Evolutionary conservation across 2,888 invertebrate genomes (phyloP), one percentile per base, ranked within the genome.

Genomic region (Ceramica pisi): DNA sequence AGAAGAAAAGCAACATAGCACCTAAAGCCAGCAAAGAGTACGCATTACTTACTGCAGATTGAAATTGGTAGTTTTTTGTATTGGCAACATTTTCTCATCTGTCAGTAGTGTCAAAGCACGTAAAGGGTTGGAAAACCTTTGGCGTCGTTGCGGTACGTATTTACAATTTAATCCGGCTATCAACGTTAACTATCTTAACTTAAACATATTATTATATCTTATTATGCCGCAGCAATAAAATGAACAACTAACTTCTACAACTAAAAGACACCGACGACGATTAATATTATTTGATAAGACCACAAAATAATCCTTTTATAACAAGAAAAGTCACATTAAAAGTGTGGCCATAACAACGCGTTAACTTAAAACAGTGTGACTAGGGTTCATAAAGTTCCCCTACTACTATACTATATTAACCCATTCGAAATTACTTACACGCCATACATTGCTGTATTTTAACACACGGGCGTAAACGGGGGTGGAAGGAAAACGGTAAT

Each of bases 281-380:
- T 74, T 80, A 82, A 80, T 75, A 67, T 57, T 67, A 80, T 80
- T 80, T 80, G 80, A 82, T 80, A 82, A 81, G 60, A 56, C 50
- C 53, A 60, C 70, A 69, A 63, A 57, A 71, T 80, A 80, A 83
- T 74, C 73, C 77, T 64, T 76, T 70, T 74, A 82, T 80, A 76
- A 82, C 80, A 53, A 80, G 83, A 83, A 85, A 83, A 76, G 60
- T 70, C 67, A 70, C 69, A 85, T 80, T 71, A 85, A 83, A 80
- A 76, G 69, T 67, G 62, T 71, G 35, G 57, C 51, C 76, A 73
- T 83, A 83, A 85, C 62, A 73, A 55, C 67, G 53, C 70, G 73
- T 71, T 82, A 82, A 82, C 76, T 80, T 84, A 72, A 80, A 83
- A 83, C 78, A 85, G 86, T 81, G 79, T 71, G 70, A 83, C 81